phyloP scores from a whole-genome alignment of 92 coral and sea anemone species.

The Diadumene lineata region DNA sequence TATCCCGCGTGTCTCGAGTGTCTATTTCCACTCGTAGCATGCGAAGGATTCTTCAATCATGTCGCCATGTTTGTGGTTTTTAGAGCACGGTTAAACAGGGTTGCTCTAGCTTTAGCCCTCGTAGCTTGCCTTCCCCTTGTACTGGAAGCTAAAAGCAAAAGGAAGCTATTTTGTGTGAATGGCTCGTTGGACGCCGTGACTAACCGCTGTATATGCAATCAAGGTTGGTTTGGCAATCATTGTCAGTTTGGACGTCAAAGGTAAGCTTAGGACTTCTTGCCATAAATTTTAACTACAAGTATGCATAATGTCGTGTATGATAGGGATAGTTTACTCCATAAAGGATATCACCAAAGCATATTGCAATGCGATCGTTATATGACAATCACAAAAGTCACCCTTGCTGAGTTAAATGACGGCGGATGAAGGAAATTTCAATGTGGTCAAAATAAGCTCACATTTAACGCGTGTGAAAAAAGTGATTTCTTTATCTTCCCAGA shows the following conservation, averaged over 20 bases:
- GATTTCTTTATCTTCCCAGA: not conserved
- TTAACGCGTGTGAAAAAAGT: not conserved
- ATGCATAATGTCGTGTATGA: not conserved
- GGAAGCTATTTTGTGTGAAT: slow-evolving; percentile 16
- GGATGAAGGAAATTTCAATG: not conserved
- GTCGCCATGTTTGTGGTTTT: slow-evolving; percentile 43
- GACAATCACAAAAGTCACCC: not conserved
- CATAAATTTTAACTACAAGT: not conserved
- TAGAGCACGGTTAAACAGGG: slow-evolving; percentile 15
- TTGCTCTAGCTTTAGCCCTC: not conserved
- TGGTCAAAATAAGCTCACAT: not conserved
- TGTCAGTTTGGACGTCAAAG: slow-evolving; percentile 52
- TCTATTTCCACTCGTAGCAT: slow-evolving; percentile 7
- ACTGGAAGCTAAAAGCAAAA: slow-evolving; percentile 24
- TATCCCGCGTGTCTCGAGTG: slow-evolving; percentile 35
- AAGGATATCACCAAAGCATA: not conserved
- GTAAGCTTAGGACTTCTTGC: slow-evolving; percentile 14
- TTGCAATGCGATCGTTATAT: not conserved
- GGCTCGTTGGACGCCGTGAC: slow-evolving; percentile 1
- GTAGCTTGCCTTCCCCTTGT: not conserved
- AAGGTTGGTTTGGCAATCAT: slow-evolving; percentile 36
- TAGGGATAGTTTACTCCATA: not conserved
- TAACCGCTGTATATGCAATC: slow-evolving; percentile 20
- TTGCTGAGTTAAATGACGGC: not conserved
- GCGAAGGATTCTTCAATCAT: slow-evolving; percentile 17